Evolutionary conservation across 1,140 invertebrate genomes (phyloP).

Genomic region (Drosophila ohnishii): DNA sequence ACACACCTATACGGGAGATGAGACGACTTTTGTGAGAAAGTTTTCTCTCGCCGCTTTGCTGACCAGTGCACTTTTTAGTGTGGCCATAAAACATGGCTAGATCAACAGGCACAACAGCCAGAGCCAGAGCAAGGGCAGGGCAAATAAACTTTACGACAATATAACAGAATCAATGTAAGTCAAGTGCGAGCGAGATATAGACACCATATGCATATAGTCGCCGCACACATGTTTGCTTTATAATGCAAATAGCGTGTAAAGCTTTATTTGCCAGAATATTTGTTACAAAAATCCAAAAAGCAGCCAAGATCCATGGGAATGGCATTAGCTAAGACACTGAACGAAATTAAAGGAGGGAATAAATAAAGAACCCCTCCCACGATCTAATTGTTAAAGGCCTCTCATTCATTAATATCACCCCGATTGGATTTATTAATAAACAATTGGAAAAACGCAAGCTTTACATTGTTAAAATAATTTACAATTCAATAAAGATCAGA

Average conservation of each 20-base stretch:
- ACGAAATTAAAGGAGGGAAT: constrained; percentile 6
- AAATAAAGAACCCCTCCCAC: not conserved
- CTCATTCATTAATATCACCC: not conserved
- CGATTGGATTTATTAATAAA: constrained; percentile 8
- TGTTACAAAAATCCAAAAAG: constrained; percentile 70
- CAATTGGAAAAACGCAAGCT: constrained; percentile 5
- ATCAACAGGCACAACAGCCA: constrained; percentile 36
- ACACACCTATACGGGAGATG: constrained; percentile 15
- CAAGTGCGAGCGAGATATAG: constrained; percentile 44
- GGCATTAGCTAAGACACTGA: constrained; percentile 30
- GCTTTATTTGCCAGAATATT: constrained; percentile 70
- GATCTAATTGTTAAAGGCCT: constrained; percentile 2
- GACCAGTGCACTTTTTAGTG: constrained; percentile 77
- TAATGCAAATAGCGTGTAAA: constrained; percentile 66
- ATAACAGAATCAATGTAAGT: constrained; percentile 80
- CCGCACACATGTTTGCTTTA: constrained; percentile 61
- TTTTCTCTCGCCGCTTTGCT: constrained; percentile 63
- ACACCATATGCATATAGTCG: constrained; percentile 21
- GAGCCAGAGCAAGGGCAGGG: constrained; percentile 59
- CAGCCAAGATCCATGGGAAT: constrained; percentile 40
- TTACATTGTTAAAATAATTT: not conserved
- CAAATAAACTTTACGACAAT: constrained; percentile 79
- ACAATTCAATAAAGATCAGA: not conserved
- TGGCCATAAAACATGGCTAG: constrained; percentile 66
- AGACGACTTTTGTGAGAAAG: constrained; percentile 63